Evolutionary conservation across 2,113 vertebrate species (phyloP).

Genomic region (Trinectes maculatus): DNA sequence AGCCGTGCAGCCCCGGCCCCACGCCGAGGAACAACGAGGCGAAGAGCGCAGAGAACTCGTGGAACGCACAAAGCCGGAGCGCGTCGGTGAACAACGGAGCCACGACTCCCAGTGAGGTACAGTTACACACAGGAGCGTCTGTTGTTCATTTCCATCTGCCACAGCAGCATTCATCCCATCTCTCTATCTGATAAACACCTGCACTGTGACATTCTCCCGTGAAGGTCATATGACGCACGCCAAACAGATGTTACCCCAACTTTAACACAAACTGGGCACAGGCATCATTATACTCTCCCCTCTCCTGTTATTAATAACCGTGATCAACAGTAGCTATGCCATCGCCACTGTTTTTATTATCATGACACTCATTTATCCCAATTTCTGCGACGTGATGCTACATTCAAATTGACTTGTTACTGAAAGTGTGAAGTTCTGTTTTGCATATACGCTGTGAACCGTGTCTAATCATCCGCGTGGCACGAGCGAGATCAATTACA

Average conservation of each 20-base stretch:
- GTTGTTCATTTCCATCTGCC: not conserved
- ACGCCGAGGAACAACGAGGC: slow-evolving; percentile 86
- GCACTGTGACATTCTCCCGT: slow-evolving; percentile 47
- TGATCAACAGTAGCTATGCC: slow-evolving; percentile 3
- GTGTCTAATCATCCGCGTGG: slow-evolving; percentile 30
- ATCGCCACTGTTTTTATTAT: slow-evolving; percentile 13
- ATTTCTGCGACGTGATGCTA: slow-evolving; percentile 40
- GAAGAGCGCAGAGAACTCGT: slow-evolving; percentile 81
- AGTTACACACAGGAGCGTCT: not conserved
- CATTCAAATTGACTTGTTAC: slow-evolving; percentile 64
- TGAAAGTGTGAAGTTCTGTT: slow-evolving; percentile 46
- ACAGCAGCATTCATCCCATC: not conserved
- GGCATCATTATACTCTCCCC: not conserved
- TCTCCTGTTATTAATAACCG: not conserved
- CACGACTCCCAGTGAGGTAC: slow-evolving; percentile 86
- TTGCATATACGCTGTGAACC: slow-evolving; percentile 40
- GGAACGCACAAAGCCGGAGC: slow-evolving; percentile 78
- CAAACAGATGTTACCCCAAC: slow-evolving; percentile 35
- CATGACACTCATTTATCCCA: slow-evolving; percentile 18
- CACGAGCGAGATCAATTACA: slow-evolving; percentile 57
- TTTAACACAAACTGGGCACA: slow-evolving; percentile 7
- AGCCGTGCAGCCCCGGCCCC: slow-evolving; percentile 86
- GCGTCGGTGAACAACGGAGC: slow-evolving; percentile 80
- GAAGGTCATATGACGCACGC: slow-evolving; percentile 68
- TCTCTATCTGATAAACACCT: slow-evolving; percentile 21